Conservation (phyloP, 1,140 invertebrate genomes). For the Adoxophyes honmai region DNA sequence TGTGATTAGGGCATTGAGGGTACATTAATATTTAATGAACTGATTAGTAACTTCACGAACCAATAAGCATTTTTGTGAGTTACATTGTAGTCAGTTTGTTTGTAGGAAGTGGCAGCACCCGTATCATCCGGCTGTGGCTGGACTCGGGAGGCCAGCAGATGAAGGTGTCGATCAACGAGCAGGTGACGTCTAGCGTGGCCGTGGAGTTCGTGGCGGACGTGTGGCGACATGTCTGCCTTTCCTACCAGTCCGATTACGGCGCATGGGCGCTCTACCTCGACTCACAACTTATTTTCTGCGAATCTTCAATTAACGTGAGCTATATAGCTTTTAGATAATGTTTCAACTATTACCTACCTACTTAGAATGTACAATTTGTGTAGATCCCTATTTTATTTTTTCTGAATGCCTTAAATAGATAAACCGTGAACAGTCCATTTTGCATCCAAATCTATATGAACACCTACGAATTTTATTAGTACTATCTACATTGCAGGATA, state of each 20-base stretch:
- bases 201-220: slow-evolving; percentile 72
- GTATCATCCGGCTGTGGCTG: slow-evolving; percentile 80
- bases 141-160: slow-evolving; percentile 75
- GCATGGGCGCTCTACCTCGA: slow-evolving; percentile 80
- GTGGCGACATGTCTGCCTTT: slow-evolving; percentile 83
- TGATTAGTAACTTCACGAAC: slow-evolving; percentile 38
- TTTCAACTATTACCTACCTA: no score
- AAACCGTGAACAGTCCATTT: no score
- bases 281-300: slow-evolving; percentile 74
- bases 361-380: no score
- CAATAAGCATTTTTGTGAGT: slow-evolving; percentile 26
- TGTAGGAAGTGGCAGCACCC: slow-evolving; percentile 78
- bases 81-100: slow-evolving; percentile 15
- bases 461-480: no score
- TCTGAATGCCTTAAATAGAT: no score
- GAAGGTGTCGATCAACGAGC: slow-evolving; percentile 78
- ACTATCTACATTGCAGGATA: no score
- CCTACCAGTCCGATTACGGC: slow-evolving; percentile 79
- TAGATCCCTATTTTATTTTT: no score
- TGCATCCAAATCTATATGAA: no score
- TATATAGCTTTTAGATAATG: no score
- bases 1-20: slow-evolving; percentile 28
- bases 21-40: slow-evolving; percentile 35
- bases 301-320: slow-evolving; percentile 73
- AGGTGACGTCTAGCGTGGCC: slow-evolving; percentile 64